A percentile compares a stretch with the other conserved stretches of the same genome.
These are phyloP conservation scores for Anser cygnoides DNA, from an alignment of 2,113 vertebrate species.

Conservation along the genomic window DNA sequence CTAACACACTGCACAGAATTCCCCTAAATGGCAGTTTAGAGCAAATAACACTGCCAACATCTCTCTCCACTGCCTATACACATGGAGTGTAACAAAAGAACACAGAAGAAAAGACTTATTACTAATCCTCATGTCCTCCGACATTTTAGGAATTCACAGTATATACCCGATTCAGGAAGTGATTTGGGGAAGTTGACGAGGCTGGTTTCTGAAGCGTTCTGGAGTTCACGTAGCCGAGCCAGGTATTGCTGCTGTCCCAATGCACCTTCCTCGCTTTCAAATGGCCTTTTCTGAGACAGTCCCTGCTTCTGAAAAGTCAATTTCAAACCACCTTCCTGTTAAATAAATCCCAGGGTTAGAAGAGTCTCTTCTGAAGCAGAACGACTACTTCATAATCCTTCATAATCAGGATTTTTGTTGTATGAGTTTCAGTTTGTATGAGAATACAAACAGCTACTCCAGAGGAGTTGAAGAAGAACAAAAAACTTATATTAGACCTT, in stretches of 20 bases:
- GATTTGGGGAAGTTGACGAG: slow-evolving; percentile 90
- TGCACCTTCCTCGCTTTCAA: slow-evolving; percentile 87
- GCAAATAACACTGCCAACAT: accelerated
- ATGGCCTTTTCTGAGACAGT: slow-evolving; percentile 88
- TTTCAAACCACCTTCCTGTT: slow-evolving; percentile 97
- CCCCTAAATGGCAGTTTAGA: background rate
- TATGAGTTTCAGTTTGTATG: too few species aligned
- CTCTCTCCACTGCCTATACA: background rate
- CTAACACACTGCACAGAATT: background rate
- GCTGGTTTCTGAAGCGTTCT: slow-evolving; percentile 90
- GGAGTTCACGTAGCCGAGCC: slow-evolving; percentile 91
- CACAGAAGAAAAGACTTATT: background rate
- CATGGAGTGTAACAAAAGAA: background rate
- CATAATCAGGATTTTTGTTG: background rate
- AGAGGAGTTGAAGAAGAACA: background rate
- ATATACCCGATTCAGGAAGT: slow-evolving; percentile 81
- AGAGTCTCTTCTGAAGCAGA: slow-evolving; percentile 55
- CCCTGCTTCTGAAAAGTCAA: slow-evolving; percentile 99
- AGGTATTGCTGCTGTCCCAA: slow-evolving; percentile 94
- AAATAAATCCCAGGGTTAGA: slow-evolving; percentile 68
- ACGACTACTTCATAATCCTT: slow-evolving; percentile 20
- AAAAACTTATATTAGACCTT: background rate
- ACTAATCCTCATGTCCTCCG: background rate
- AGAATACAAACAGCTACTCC: background rate
- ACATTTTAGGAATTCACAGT: background rate